Evolutionary conservation across 2,113 vertebrate species (phyloP), one percentile per base, ranked within the genome.

Genomic region (Larimichthys polyactis): DNA sequence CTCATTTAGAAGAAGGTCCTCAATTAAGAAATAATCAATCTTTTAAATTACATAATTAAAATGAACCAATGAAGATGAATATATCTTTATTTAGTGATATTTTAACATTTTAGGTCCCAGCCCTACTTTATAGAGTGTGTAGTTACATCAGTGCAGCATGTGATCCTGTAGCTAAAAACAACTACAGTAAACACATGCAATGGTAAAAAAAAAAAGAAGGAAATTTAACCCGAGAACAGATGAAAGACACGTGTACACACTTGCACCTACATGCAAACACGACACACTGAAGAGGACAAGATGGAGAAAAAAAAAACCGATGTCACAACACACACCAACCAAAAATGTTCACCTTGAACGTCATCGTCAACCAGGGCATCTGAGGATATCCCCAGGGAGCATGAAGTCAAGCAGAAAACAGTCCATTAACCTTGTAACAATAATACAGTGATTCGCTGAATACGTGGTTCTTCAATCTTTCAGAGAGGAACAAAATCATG

Each of bases 311-410:
- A 27, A 20, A 55, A 66, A 55, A 66, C 62, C 5, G 0, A 79
- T 54, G 49, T 20, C 54, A 67, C 5, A 59, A 22, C 54, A 64
- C 5, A 63, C 15, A 60, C 58, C 16, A 71, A 79, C 36, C 16
- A 71, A 32, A 85, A 40, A 70, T 63, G 73, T 91, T 95, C 94
- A 95, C 94, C 94, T 95, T 93, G 90, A 80, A 91, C 7, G 63
- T 90, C 84, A 79, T 89, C 91, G 71, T 94, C 94, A 59, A 90
- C 54, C 81, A 95, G 89, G 69, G 87, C 91, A 36, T 94, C 94
- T 95, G 92, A 83, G 81, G 83, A 82, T 58, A 84, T 93, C 87
- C 93, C 85, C 70, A 43, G 69, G 89, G 78, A 89, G 93, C 90
- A 79, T 64, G 79, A 87, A 81, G 87, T 84, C 55, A 90, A 83